Evolutionary conservation across 1,140 invertebrate species (phyloP).

Genomic region (Nephotettix cincticeps): DNA sequence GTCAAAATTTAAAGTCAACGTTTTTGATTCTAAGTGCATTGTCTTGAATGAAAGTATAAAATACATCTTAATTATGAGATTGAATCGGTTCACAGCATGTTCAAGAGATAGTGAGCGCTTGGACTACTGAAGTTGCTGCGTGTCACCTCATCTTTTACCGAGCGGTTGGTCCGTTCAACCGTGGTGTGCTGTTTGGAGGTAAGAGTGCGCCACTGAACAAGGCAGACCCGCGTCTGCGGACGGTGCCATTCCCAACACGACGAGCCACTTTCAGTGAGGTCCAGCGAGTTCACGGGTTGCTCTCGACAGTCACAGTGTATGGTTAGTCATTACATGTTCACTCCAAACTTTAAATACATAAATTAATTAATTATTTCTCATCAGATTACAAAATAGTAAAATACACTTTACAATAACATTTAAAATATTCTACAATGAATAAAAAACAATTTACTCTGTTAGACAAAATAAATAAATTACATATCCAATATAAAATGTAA

Average conservation of each 20-base stretch:
- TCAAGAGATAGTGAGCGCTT: constrained; percentile 68
- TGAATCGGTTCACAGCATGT: constrained; percentile 70
- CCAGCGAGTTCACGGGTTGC: constrained; percentile 67
- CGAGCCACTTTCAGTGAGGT: constrained; percentile 81
- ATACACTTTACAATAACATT: no score
- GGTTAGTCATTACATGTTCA: constrained; percentile 54
- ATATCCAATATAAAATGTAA: no score
- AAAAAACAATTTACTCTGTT: no score
- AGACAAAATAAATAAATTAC: no score
- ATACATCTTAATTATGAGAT: no score
- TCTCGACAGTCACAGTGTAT: constrained; percentile 73
- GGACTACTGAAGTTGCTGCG: constrained; percentile 63
- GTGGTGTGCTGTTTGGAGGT: constrained; percentile 71
- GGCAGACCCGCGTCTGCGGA: constrained; percentile 64
- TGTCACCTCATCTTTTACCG: constrained; percentile 79
- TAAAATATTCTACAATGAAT: no score
- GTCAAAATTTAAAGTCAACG: no score
- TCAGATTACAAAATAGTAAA: not conserved
- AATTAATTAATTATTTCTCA: not conserved
- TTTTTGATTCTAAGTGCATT: no score
- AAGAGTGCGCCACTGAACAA: constrained; percentile 66
- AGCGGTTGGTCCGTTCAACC: constrained; percentile 72
- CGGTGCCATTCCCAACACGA: constrained; percentile 79
- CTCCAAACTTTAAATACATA: not conserved
- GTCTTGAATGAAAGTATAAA: no score